Conservation (phyloP, 2,113 vertebrate genomes). For the Entosphenus tridentatus region DNA sequence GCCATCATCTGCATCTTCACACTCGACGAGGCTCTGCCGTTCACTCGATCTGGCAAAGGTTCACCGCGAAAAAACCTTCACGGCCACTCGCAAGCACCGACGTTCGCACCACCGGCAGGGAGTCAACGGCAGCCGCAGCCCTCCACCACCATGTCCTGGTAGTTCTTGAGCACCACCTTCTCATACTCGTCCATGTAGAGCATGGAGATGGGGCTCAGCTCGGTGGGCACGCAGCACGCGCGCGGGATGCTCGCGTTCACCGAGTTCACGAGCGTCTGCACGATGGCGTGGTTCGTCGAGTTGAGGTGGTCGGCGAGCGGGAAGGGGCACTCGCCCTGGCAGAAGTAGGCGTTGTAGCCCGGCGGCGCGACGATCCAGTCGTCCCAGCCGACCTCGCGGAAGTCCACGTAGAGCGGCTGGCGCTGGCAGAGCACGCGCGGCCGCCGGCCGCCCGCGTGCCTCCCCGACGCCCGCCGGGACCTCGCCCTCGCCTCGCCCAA, state of each 20-base stretch:
- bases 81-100: too few species aligned
- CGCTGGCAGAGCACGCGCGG: conserved; percentile 25
- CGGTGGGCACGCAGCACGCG: conserved; percentile 38
- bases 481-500: conserved; percentile 23
- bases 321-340: conserved; percentile 40
- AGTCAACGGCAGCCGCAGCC: conserved; percentile 39
- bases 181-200: conserved; percentile 40
- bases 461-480: conserved; percentile 20
- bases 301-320: conserved; percentile 48
- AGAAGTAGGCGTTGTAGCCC: conserved; percentile 45
- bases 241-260: conserved; percentile 33
- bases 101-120: too few species aligned
- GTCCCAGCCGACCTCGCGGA: conserved; percentile 42
- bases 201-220: conserved; percentile 38
- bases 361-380: conserved; percentile 45
- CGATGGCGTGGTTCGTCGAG: conserved; percentile 45
- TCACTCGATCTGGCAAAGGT: too few species aligned
- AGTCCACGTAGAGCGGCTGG: conserved; percentile 40
- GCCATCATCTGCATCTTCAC: too few species aligned
- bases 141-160: conserved; percentile 51
- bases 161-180: conserved; percentile 42
- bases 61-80: too few species aligned
- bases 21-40: too few species aligned
- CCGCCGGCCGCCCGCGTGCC: conserved; percentile 26
- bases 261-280: conserved; percentile 44